These are phyloP conservation scores for Cyphomyrmex costatus DNA, from an alignment of 1,140 invertebrate species.

Conservation along the genomic window DNA sequence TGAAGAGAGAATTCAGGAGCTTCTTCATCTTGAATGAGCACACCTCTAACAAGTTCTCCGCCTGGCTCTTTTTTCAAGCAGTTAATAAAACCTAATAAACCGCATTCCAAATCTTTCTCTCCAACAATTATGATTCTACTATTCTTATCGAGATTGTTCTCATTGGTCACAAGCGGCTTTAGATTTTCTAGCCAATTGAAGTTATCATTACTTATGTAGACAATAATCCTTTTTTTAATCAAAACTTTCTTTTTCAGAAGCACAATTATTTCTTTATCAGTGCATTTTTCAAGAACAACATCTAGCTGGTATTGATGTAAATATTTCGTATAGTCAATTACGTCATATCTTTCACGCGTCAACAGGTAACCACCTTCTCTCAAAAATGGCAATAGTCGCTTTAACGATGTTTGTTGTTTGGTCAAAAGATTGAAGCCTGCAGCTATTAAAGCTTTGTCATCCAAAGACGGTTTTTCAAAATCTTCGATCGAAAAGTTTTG, in stretches of 20 bases:
- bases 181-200: conserved; percentile 87
- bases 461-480: no score
- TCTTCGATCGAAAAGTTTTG: no score
- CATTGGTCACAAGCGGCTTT: conserved; percentile 86
- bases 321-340: no score
- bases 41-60: neutral
- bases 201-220: conserved; percentile 77
- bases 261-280: conserved; percentile 75
- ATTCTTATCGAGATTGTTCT: conserved; percentile 73
- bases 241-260: conserved; percentile 79
- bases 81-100: conserved; percentile 91
- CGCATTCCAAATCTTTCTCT: conserved; percentile 89
- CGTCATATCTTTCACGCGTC: no score
- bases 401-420: no score
- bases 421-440: no score
- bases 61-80: neutral
- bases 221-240: conserved; percentile 73
- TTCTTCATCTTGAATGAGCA: neutral
- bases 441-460: no score
- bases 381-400: no score
- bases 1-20: no score
- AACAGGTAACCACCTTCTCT: no score
- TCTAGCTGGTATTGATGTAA: no score
- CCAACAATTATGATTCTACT: conserved; percentile 86
- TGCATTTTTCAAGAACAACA: no score